phyloP scores from a whole-genome alignment of 2,888 invertebrate genomes.

The Brachycybe producta region DNA sequence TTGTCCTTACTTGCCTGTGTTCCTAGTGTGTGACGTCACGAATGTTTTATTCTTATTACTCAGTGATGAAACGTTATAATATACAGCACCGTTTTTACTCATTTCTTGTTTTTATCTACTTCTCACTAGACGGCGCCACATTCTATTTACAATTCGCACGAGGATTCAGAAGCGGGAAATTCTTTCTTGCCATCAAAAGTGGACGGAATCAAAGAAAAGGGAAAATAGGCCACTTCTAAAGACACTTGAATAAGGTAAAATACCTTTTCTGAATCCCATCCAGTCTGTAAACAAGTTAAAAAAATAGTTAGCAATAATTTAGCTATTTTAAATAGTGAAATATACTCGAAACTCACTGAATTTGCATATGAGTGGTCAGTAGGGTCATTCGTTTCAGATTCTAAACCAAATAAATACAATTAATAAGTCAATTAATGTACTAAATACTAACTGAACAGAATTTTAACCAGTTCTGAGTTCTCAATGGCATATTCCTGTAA shows the following conservation, averaged over 20 bases:
- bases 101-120: too few species aligned
- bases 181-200: too few species aligned
- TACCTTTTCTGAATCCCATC: slow-evolving; percentile 24
- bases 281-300: slow-evolving; percentile 17
- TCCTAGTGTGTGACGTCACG: too few species aligned
- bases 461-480: slow-evolving; percentile 53
- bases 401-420: slow-evolving; percentile 27
- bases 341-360: slow-evolving; percentile 48
- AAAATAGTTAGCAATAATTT: background rate
- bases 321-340: background rate
- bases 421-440: background rate
- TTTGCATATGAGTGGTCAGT: slow-evolving; percentile 64
- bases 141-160: too few species aligned
- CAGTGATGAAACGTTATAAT: too few species aligned
- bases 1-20: too few species aligned
- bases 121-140: too few species aligned
- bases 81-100: too few species aligned
- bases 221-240: background rate
- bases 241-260: background rate
- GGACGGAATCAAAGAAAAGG: too few species aligned
- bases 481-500: slow-evolving; percentile 66
- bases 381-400: slow-evolving; percentile 73
- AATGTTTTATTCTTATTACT: too few species aligned
- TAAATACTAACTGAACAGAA: slow-evolving; percentile 42
- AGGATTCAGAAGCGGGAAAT: too few species aligned